Percentiles rank a stretch among this genome's conserved stretches.
Evolutionary conservation across 2,797 vertebrate species (phyloP).

Genomic region (Thamnophis elegans): DNA sequence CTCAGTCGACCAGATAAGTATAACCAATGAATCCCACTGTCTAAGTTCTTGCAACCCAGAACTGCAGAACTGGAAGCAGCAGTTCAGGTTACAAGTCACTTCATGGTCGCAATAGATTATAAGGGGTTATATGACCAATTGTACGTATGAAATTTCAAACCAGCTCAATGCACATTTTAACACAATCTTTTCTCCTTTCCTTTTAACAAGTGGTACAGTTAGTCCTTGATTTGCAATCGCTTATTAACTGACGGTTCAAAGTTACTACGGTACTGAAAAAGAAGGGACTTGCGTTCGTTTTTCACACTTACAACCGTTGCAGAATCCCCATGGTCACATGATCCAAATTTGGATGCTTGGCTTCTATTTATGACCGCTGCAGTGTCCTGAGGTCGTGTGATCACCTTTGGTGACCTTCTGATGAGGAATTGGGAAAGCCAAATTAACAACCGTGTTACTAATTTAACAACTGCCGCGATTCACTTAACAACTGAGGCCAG

Average conservation of each 20-base stretch:
- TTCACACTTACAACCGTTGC: not conserved
- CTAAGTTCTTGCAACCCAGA: too few species aligned
- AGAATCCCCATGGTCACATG: not conserved
- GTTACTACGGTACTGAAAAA: not conserved
- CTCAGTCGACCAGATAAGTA: too few species aligned
- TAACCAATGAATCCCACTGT: too few species aligned
- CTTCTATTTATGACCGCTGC: not conserved
- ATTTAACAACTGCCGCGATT: not conserved
- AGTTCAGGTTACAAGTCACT: too few species aligned
- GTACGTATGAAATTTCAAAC: not conserved
- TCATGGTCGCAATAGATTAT: too few species aligned
- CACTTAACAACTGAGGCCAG: not conserved
- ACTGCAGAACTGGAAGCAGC: too few species aligned
- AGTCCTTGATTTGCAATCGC: too few species aligned
- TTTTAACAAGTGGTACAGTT: not conserved
- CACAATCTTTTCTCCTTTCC: not conserved
- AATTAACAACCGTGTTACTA: not conserved
- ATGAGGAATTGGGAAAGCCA: not conserved
- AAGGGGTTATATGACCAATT: too few species aligned
- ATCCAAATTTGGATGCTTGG: not conserved
- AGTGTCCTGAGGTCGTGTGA: rapidly evolving
- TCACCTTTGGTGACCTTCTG: not conserved
- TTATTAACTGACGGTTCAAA: not conserved
- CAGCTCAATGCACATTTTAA: not conserved
- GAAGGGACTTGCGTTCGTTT: not conserved